These are phyloP conservation scores for Mustela lutreola DNA, from an alignment of 2,113 vertebrate genomes.

Conservation along the genomic window DNA sequence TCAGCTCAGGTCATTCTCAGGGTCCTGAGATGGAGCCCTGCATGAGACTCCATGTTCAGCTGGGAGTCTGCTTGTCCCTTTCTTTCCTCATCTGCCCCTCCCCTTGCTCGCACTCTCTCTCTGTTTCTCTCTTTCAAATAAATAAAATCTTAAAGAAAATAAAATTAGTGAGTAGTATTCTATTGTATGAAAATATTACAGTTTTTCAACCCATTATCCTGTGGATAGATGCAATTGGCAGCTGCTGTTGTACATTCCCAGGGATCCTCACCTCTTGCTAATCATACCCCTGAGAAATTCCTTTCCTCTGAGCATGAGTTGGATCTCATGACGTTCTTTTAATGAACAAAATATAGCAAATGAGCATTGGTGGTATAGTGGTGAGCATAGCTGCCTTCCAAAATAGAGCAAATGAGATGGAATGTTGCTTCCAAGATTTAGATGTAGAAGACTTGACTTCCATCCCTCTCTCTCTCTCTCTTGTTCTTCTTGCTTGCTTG, in stretches of 20 bases:
- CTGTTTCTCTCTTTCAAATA: not conserved
- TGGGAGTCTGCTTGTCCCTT: not conserved
- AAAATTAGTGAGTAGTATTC: not conserved
- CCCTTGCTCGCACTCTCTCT: not conserved
- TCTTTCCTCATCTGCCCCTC: not conserved
- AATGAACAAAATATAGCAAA: not conserved
- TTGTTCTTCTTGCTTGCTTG: not conserved
- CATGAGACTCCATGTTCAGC: not conserved
- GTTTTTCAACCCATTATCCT: not conserved
- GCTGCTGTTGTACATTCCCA: not conserved
- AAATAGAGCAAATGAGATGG: not conserved
- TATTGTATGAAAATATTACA: not conserved
- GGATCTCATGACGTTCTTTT: not conserved
- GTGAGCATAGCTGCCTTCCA: slow-evolving; percentile 91
- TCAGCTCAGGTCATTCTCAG: not conserved
- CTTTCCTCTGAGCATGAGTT: not conserved
- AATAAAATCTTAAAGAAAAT: not conserved
- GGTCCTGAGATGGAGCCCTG: not conserved
- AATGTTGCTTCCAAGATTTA: not conserved
- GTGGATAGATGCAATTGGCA: not conserved
- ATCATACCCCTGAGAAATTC: not conserved
- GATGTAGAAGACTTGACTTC: not conserved
- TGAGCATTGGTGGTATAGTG: slow-evolving; percentile 88
- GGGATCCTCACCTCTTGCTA: not conserved
- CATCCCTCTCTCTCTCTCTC: not conserved